phyloP scores from a whole-genome alignment of 23 tunicate species.

The Oikopleura dioica region DNA sequence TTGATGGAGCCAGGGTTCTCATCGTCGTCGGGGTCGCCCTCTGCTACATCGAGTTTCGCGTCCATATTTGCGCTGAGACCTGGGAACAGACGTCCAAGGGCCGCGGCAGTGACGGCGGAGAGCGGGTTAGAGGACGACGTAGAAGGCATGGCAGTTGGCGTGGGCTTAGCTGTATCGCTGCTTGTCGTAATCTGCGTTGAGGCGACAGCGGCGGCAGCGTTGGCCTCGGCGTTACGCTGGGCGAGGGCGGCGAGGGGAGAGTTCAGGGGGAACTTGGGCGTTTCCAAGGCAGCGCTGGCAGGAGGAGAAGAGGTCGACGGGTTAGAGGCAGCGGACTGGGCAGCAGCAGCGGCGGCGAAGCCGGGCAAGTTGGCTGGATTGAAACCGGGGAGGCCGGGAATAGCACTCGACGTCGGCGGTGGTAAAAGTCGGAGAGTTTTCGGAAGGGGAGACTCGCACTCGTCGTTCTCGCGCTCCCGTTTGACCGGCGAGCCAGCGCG shows the following conservation, averaged over 20 bases:
- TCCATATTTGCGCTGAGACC: background rate
- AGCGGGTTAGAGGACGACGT: background rate
- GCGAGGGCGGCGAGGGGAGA: no score
- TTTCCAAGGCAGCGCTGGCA: background rate
- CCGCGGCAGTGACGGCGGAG: background rate
- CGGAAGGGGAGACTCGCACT: background rate
- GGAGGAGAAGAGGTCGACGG: background rate
- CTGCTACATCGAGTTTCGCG: background rate
- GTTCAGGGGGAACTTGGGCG: background rate
- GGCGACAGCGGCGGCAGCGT: background rate
- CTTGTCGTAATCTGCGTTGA: background rate
- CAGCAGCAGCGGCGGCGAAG: background rate
- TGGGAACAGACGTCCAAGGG: conserved; percentile 6
- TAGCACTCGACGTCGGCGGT: no score
- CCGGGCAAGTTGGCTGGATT: background rate
- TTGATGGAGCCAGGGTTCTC: background rate
- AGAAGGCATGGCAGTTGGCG: no score
- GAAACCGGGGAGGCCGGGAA: background rate
- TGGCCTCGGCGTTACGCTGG: background rate
- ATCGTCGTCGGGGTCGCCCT: background rate
- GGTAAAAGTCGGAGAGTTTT: background rate
- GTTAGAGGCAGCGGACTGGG: background rate
- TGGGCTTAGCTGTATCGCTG: no score
- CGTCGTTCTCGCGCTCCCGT: background rate
- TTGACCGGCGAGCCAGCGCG: background rate